Evolutionary conservation across 35 echinoderm and acorn worm genomes (phyloP).

Genomic region (Heliocidaris tuberculata): DNA sequence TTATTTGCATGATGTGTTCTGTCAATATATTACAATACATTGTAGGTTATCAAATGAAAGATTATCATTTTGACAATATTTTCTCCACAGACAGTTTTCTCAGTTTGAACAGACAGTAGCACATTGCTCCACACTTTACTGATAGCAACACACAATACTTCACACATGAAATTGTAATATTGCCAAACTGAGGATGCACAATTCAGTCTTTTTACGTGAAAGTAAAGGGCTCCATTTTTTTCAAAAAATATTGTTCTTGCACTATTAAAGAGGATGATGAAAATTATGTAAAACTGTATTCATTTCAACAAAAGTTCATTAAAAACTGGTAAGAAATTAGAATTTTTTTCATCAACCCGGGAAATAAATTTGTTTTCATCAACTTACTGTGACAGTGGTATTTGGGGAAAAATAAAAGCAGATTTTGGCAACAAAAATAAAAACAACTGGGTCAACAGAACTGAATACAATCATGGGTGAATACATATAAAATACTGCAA

Average conservation of each 20-base stretch:
- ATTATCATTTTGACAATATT: neutral
- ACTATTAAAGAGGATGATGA: neutral
- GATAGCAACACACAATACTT: neutral
- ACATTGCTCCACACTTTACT: neutral
- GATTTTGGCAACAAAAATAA: neutral
- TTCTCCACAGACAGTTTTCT: neutral
- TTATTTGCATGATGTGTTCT: neutral
- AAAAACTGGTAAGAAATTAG: too few relatives aligned
- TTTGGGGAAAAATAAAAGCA: neutral
- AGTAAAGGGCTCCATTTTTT: neutral
- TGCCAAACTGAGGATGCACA: neutral
- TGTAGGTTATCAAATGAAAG: neutral
- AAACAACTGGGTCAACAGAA: conserved; percentile 7
- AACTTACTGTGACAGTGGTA: neutral
- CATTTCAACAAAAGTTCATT: too few relatives aligned
- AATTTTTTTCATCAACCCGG: neutral
- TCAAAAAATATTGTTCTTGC: neutral
- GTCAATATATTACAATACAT: neutral
- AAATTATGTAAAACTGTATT: neutral
- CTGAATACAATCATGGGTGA: conserved; percentile 30
- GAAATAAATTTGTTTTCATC: neutral
- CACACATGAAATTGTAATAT: neutral
- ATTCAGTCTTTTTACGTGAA: neutral
- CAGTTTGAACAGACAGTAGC: neutral
- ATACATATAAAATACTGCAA: conserved; percentile 40